A percentile compares a stretch with the other conserved stretches of the same genome.
phyloP scores from a whole-genome alignment of 2,888 invertebrate species.

The Coenonympha arcania region DNA sequence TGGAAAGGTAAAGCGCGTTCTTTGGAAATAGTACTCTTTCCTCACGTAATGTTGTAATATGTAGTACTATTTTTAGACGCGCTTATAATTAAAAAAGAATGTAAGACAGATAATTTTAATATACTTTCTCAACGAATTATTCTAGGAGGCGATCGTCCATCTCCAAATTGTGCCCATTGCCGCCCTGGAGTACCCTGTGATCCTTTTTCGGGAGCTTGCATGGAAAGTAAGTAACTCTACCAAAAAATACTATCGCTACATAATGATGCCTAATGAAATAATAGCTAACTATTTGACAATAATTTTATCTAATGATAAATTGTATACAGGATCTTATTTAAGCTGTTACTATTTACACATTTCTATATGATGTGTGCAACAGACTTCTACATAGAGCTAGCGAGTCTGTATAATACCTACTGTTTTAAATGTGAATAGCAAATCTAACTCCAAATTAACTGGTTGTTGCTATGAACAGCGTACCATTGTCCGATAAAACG shows the following conservation, averaged over 20 bases:
- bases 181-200: constrained; percentile 85
- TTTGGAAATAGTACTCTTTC: no score
- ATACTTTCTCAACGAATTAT: no score
- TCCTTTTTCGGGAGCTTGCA: constrained; percentile 85
- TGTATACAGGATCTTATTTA: constrained; percentile 19
- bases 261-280: constrained; percentile 16
- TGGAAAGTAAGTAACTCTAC: constrained; percentile 79
- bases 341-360: constrained; percentile 26
- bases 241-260: constrained; percentile 6
- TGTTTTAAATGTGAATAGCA: constrained; percentile 59
- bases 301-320: constrained; percentile 19
- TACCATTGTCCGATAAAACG: constrained; percentile 74
- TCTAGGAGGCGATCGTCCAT: not conserved
- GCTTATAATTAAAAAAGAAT: no score
- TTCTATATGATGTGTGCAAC: constrained; percentile 25
- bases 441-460: constrained; percentile 73
- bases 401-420: constrained; percentile 51
- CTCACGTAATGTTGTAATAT: no score
- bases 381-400: constrained; percentile 51
- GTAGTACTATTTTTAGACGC: no score
- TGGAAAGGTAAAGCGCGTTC: no score
- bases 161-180: constrained; percentile 79
- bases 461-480: constrained; percentile 64
- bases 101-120: no score
- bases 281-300: constrained; percentile 21